phyloP scores from a whole-genome alignment of 1,140 invertebrate species.

The Metaphire vulgaris region DNA sequence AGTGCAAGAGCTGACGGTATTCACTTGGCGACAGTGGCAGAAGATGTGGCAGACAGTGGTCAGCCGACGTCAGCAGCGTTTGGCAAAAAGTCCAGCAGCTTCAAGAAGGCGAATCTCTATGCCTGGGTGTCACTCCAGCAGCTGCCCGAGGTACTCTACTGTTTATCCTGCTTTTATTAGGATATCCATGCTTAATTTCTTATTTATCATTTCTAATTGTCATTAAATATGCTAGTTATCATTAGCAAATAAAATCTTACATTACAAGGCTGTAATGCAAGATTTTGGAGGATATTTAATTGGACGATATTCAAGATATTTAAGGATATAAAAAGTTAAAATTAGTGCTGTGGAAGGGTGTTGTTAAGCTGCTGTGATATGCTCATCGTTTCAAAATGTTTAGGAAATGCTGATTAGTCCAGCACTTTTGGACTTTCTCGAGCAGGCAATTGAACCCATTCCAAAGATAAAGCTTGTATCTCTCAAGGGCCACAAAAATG shows the following conservation, averaged over 20 bases:
- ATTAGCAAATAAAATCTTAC: too few relatives aligned
- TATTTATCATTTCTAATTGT: background rate
- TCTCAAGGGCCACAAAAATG: background rate
- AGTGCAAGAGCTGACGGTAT: background rate
- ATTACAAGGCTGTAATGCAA: too few relatives aligned
- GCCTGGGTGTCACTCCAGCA: constrained; percentile 92
- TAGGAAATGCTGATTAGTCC: constrained; percentile 53
- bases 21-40: background rate
- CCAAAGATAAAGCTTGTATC: background rate
- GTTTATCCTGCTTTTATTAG: background rate
- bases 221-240: too few relatives aligned
- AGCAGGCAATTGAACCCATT: constrained; percentile 51
- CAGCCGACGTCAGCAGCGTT: background rate
- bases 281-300: too few relatives aligned
- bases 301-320: too few relatives aligned
- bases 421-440: constrained; percentile 50
- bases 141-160: constrained; percentile 66
- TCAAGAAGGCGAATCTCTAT: constrained; percentile 87
- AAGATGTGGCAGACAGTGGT: background rate
- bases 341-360: too few relatives aligned
- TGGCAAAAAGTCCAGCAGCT: constrained; percentile 36
- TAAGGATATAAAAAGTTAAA: too few relatives aligned
- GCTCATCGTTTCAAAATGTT: constrained; percentile 23
- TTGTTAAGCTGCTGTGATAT: too few relatives aligned
- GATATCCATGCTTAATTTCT: background rate